Evolutionary conservation across 2,888 invertebrate species (phyloP).

Genomic region (Elegia similella): DNA sequence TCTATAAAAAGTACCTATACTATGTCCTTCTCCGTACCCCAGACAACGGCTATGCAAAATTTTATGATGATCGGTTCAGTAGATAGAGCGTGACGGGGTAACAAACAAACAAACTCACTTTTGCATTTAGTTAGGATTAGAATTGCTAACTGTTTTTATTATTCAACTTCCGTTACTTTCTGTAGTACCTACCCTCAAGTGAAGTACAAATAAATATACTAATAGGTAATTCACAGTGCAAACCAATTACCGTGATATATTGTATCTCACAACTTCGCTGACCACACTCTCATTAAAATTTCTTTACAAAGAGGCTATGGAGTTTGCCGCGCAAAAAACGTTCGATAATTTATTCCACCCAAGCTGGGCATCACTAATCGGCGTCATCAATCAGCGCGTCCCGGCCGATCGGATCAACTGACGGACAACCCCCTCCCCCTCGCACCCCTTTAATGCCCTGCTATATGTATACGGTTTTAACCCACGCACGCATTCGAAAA

Average conservation of each 20-base stretch:
- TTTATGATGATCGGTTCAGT: too few species aligned
- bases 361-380: slow-evolving; percentile 79
- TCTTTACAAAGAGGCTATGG: slow-evolving; percentile 53
- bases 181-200: too few species aligned
- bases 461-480: not conserved
- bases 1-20: too few species aligned
- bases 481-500: not conserved
- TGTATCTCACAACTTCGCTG: slow-evolving; percentile 7
- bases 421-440: slow-evolving; percentile 53
- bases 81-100: too few species aligned
- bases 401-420: slow-evolving; percentile 72
- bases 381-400: slow-evolving; percentile 77
- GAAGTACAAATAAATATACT: too few species aligned
- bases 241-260: not conserved
- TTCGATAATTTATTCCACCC: slow-evolving; percentile 76
- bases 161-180: too few species aligned
- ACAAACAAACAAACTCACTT: too few species aligned
- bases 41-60: too few species aligned
- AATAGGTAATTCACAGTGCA: not conserved
- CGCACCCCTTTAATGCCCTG: slow-evolving; percentile 34
- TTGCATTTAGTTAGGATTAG: too few species aligned
- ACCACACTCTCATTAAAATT: slow-evolving; percentile 34
- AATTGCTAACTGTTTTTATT: too few species aligned
- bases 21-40: too few species aligned
- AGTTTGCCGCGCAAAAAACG: slow-evolving; percentile 70